Conservation (phyloP, 2,888 invertebrate genomes). For the Tetragonula carbonaria region DNA sequence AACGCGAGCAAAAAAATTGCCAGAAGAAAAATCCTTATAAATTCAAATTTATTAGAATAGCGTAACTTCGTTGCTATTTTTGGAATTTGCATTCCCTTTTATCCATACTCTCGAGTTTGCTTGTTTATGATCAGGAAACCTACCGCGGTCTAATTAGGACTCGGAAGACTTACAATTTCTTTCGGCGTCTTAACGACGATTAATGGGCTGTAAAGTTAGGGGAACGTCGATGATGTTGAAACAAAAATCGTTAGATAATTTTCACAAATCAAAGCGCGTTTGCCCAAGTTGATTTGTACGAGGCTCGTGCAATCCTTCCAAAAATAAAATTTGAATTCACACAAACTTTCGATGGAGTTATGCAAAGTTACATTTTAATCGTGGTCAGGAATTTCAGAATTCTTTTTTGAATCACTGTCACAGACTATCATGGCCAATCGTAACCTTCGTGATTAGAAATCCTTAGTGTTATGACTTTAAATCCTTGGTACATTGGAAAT, state of each 20-base stretch:
- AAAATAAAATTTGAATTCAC: neutral
- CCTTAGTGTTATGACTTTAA: neutral
- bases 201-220: neutral
- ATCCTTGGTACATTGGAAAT: neutral
- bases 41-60: neutral
- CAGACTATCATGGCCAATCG: neutral
- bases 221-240: neutral
- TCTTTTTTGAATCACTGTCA: no score
- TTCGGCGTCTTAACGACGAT: neutral
- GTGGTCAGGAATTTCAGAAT: no score
- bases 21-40: neutral
- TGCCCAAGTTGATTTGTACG: neutral
- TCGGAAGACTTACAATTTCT: neutral
- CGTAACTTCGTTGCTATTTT: slow-evolving; percentile 10
- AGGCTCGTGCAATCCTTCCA: neutral
- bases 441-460: neutral
- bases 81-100: neutral
- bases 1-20: neutral
- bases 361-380: no score
- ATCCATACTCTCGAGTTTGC: neutral
- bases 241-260: neutral
- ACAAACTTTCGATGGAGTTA: neutral
- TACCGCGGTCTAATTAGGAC: neutral
- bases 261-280: neutral
- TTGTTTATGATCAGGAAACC: neutral